Evolutionary conservation across 1,140 invertebrate genomes (phyloP), one percentile per base, ranked within the genome.

Genomic region (Eurosta solidaginis): DNA sequence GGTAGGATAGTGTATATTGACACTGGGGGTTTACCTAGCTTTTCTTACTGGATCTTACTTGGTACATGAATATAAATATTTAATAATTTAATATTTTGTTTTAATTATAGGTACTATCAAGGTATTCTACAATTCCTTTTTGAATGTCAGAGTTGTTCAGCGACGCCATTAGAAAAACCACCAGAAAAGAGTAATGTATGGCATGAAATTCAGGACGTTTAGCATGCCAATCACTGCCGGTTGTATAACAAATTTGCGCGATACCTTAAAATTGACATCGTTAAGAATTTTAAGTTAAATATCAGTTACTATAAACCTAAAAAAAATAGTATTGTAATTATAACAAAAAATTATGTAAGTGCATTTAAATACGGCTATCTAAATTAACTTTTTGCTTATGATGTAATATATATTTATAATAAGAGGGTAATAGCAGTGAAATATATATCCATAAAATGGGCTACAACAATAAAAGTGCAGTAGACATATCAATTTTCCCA

Each of bases 21-120:
- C n/a, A n/a, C n/a, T n/a, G n/a, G n/a, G n/a, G n/a, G n/a, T n/a
- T n/a, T n/a, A n/a, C n/a, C n/a, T n/a, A n/a, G n/a, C n/a, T n/a
- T n/a, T n/a, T n/a, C n/a, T n/a, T n/a, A n/a, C n/a, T n/a, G n/a
- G n/a, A n/a, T n/a, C n/a, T n/a, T n/a, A n/a, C n/a, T n/a, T n/a
- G n/a, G n/a, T n/a, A n/a, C n/a, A n/a, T n/a, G n/a, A n/a, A n/a
- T n/a, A n/a, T n/a, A n/a, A n/a, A n/a, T n/a, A n/a, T n/a, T n/a
- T n/a, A n/a, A n/a, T 20, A 45, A 44, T 33, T 52, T 36, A 52
- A 14, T 33, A 36, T 40, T 33, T 52, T 76, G 89, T 90, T 81
- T 84, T 50, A 88, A 89, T 81, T 84, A 88, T 29, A 90, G 89
- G 22, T 93, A 93, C 81, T 93, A 93, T 82, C 88, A 91, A 77